phyloP scores from a whole-genome alignment of 2,888 invertebrate species.

The Zygaena filipendulae region DNA sequence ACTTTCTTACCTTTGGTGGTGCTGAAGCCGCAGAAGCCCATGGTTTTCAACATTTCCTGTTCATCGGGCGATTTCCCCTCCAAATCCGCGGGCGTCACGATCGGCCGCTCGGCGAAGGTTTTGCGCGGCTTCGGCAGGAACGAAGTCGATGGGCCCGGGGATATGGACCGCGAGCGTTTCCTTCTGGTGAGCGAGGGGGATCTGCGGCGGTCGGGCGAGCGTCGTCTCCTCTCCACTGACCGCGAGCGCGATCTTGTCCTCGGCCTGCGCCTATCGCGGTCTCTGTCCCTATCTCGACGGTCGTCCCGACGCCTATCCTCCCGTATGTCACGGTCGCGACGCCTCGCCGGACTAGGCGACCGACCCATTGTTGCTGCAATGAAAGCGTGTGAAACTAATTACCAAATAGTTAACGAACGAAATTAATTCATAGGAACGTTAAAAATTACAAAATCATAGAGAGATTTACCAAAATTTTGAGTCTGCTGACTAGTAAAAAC shows the following conservation, averaged over 20 bases:
- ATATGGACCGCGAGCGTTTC: conserved; percentile 42
- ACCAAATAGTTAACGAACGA: no score
- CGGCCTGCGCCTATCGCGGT: conserved; percentile 47
- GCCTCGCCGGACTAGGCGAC: conserved; percentile 48
- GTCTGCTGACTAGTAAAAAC: no score
- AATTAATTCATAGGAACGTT: no score
- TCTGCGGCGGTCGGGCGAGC: conserved; percentile 52
- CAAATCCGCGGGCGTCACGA: conserved; percentile 83
- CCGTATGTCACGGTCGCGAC: conserved; percentile 32
- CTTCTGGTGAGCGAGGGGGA: conserved; percentile 30
- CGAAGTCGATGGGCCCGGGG: conserved; percentile 43
- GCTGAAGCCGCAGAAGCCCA: conserved; percentile 98
- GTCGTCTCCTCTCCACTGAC: conserved; percentile 46
- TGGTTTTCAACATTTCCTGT: conserved; percentile 93
- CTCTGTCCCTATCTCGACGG: conserved; percentile 42
- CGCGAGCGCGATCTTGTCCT: conserved; percentile 52
- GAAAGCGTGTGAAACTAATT: no score
- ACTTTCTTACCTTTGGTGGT: conserved; percentile 97
- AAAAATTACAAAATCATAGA: no score
- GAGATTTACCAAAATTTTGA: no score
- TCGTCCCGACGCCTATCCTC: conserved; percentile 23
- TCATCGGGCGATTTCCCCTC: conserved; percentile 92
- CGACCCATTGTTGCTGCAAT: conserved; percentile 32
- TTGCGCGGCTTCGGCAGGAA: conserved; percentile 46
- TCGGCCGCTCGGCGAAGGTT: conserved; percentile 69